Evolutionary conservation across 2,113 vertebrate genomes (phyloP).

Genomic region (Vulpes vulpes): DNA sequence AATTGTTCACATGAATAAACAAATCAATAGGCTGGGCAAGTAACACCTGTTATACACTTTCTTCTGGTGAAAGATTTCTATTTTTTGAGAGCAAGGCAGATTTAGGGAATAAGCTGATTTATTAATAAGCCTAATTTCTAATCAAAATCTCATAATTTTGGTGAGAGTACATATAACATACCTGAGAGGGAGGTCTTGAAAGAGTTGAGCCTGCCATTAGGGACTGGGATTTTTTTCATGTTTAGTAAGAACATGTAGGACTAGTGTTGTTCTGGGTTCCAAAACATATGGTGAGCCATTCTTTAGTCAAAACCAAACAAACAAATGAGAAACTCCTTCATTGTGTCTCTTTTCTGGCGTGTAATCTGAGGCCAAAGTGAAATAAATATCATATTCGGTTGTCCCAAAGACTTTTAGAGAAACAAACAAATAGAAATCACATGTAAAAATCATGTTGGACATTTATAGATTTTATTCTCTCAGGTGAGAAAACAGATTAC

Average conservation of each 20-base stretch:
- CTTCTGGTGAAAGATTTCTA: background rate
- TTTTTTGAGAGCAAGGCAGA: background rate
- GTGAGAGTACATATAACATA: background rate
- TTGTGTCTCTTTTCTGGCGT: background rate
- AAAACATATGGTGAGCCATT: background rate
- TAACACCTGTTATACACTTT: background rate
- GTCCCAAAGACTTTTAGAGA: background rate
- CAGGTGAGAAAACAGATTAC: background rate
- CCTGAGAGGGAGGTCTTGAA: background rate
- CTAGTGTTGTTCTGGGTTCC: background rate
- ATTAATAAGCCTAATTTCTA: background rate
- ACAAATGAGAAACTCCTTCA: background rate
- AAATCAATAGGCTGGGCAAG: background rate
- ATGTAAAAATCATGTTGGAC: background rate
- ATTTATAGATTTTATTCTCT: background rate
- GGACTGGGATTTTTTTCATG: background rate
- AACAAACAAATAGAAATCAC: background rate
- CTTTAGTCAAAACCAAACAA: background rate
- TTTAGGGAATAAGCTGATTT: background rate
- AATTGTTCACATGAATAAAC: slow-evolving; percentile 34
- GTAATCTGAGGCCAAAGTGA: background rate
- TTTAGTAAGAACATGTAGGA: background rate
- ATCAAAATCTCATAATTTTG: background rate
- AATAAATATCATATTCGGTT: background rate
- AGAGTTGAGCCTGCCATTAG: background rate